Base-by-base conservation (phyloP, 2,113 vertebrate species). In the Bos javanicus region DNA sequence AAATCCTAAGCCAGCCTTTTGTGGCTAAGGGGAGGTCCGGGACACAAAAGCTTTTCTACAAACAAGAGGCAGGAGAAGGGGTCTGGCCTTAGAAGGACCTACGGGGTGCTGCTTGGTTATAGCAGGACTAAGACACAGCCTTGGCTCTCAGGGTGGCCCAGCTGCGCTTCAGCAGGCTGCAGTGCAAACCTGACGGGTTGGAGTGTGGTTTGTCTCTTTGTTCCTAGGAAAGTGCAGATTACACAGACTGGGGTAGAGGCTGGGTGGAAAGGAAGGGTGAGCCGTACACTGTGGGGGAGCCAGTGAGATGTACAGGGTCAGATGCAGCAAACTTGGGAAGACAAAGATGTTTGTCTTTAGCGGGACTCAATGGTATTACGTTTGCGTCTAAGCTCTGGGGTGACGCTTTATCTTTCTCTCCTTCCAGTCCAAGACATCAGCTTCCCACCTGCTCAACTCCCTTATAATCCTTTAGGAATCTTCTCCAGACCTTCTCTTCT, bases 271-370 rank as follows among this genome's bases (percentile, higher is more conserved):
- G 10, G 5, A 19, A 39, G 0, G 10, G n/a, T 74, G 19, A 39
- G 19, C 10, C 17, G 6, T 62, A 36, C 8, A 3, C 7, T 4
- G 25, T 1, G 3, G 43, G 9, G 7, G 33, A 48, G 25, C 50
- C 17, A 52, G 12, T 0, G 3, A n/a, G 43, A 43, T 0, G 39
- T 16, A 4, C 21, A 0, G 39, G 5, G 9, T n/a, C 4, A 9
- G 57, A 26, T 2, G 3, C 21, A 36, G 78, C 23, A 23, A 17
- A 28, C 26, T 26, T 23, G 9, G 46, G 60, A 78, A 54, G 56
- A n/a, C 52, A 28, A 14, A 64, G 6, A 28, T 3, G 0, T 36
- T 82, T 33, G 14, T 16, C 14, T 12, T 67, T 85, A 71, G 39
- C 14, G 16, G 9, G 30, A 87, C 36, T 50, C 2, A 0, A 15